Evolutionary conservation across 2,888 invertebrate genomes (phyloP).

Genomic region (Lasioglossum morio): DNA sequence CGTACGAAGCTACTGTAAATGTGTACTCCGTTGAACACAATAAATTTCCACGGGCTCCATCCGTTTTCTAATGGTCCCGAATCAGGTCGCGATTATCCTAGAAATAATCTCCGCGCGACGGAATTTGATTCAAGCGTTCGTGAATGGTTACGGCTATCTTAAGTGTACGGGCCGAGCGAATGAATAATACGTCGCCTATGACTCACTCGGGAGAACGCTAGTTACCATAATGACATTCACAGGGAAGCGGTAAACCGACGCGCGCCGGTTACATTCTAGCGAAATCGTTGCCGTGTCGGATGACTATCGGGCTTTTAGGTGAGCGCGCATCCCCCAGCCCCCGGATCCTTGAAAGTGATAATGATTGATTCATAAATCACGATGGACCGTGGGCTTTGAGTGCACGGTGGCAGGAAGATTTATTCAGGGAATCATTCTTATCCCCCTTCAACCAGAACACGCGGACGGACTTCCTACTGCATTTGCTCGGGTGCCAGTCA

Average conservation of each 20-base stretch:
- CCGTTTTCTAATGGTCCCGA: background rate
- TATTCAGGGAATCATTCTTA: constrained; percentile 51
- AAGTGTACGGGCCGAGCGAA: constrained; percentile 13
- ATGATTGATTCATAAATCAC: constrained; percentile 63
- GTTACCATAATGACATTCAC: constrained; percentile 49
- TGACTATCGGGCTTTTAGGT: constrained; percentile 27
- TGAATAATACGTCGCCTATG: constrained; percentile 50
- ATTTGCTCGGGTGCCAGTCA: constrained; percentile 41
- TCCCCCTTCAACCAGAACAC: constrained; percentile 5
- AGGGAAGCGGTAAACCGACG: constrained; percentile 25
- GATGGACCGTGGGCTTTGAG: constrained; percentile 26
- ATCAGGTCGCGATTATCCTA: background rate
- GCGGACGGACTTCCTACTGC: constrained; percentile 49
- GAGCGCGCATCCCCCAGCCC: background rate
- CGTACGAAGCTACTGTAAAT: background rate
- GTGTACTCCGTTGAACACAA: background rate
- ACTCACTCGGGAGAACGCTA: constrained; percentile 34
- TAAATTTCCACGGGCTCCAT: background rate
- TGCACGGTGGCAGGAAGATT: constrained; percentile 54
- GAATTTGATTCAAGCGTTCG: constrained; percentile 8
- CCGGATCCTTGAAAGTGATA: constrained; percentile 51
- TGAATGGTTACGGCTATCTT: constrained; percentile 14
- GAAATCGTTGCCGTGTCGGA: constrained; percentile 24
- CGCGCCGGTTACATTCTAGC: constrained; percentile 16
- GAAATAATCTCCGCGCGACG: background rate